Evolutionary conservation across 2,888 invertebrate genomes (phyloP).

Genomic region (Diadromus collaris): DNA sequence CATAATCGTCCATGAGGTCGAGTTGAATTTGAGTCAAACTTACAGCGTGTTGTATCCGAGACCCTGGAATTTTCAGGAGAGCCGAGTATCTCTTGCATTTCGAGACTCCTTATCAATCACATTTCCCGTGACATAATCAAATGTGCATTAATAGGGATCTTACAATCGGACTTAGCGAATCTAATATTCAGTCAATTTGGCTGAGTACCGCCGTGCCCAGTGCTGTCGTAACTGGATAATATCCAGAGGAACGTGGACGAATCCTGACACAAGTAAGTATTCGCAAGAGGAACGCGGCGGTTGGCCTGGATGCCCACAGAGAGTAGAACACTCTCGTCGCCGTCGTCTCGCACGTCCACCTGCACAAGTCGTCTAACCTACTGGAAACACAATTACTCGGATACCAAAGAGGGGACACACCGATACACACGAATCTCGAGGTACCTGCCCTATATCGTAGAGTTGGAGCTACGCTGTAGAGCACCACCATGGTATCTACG

Average conservation of each 20-base stretch:
- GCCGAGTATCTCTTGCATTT: background rate
- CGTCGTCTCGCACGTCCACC: slow-evolving; percentile 46
- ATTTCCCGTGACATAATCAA: slow-evolving; percentile 10
- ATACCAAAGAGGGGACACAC: slow-evolving; percentile 29
- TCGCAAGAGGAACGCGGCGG: background rate
- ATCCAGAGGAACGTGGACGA: slow-evolving; percentile 18
- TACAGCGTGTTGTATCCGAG: background rate
- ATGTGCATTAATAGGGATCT: slow-evolving; percentile 21
- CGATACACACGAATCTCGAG: slow-evolving; percentile 16
- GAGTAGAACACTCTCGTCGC: slow-evolving; percentile 18
- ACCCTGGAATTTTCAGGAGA: background rate
- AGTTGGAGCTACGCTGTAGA: background rate
- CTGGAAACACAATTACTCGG: slow-evolving; percentile 62
- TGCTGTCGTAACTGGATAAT: slow-evolving; percentile 40
- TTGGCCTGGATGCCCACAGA: slow-evolving; percentile 8
- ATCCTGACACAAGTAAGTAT: slow-evolving; percentile 25
- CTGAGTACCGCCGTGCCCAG: slow-evolving; percentile 15
- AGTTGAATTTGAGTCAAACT: background rate
- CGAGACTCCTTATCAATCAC: background rate
- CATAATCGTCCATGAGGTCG: background rate
- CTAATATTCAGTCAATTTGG: slow-evolving; percentile 32
- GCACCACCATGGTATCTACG: slow-evolving; percentile 13
- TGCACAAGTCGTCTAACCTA: slow-evolving; percentile 53
- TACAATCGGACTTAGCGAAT: slow-evolving; percentile 38
- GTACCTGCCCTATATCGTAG: slow-evolving; percentile 9